Base-by-base conservation (phyloP, 1,140 invertebrate genomes). In the Cherax destructor region DNA sequence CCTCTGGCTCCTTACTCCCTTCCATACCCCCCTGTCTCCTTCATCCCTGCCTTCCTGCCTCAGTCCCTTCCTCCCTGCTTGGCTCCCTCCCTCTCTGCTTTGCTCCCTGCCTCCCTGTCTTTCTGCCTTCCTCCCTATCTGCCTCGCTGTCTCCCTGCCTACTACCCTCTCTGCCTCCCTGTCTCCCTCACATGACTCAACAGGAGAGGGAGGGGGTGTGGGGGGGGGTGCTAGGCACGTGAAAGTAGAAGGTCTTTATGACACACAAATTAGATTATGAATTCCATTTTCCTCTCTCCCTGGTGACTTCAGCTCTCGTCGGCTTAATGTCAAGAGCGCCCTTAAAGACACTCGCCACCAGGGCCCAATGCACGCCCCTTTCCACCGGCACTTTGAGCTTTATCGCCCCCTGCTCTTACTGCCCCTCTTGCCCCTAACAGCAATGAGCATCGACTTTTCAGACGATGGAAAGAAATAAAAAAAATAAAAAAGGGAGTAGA, bases 181-280 rank as follows among this genome's bases (percentile, higher is more conserved):
- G 50, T 30, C 24, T 49, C 50, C 16, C 74, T 7, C 77, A 21
- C 76, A 79, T 87, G 86, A 80, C 86, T 80, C 74, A 61, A 91
- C 61, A 65, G 83, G 49, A 78, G 74, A 47, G 21, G 50, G 56
- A 3, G 2, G 2, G 30, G 30, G 30, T 0, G 30, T 41, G 30
- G 30, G 30, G 30, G 30, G 30, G 30, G 30, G 30, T 41, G 30
- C 30, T 56, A 10, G 56, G 59, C 79, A 65, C 88, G 88, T 83
- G 79, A 30, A 79, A 86, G 85, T 86, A 86, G 77, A 79, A 79
- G 74, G 72, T 91, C 81, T 91, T 84, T 91, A 89, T 72, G 88
- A 65, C 52, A 52, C 88, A 24, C 61, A 89, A 89, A 89, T 89
- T 89, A 89, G 78, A 89, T 89, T 89, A 89, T 89, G 79, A 89